phyloP scores from a whole-genome alignment of 2,797 vertebrate species.

The Propithecus deckenii region DNA sequence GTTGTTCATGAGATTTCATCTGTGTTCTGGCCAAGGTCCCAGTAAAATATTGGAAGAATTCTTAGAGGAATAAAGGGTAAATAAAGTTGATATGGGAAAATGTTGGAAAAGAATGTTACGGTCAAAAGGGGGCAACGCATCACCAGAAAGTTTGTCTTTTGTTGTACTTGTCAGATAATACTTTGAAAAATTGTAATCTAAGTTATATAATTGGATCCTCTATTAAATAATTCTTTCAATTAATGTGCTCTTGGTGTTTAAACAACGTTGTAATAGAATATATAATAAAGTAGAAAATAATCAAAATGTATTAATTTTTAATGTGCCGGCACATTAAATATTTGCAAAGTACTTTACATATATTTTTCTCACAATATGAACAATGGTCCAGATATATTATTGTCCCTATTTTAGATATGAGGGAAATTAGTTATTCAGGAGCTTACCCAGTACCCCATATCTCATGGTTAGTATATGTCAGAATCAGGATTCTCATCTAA shows the following conservation, averaged over 20 bases:
- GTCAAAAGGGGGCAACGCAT: not conserved
- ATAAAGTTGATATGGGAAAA: not conserved
- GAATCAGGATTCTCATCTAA: not conserved
- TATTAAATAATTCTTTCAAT: not conserved
- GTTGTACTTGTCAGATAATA: not conserved
- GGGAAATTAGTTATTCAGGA: not conserved
- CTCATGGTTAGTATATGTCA: not conserved
- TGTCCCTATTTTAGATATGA: not conserved
- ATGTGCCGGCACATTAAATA: not conserved
- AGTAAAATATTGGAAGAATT: not conserved
- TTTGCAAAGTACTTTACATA: not conserved
- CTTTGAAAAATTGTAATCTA: not conserved
- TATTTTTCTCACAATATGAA: not conserved
- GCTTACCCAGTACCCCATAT: not conserved
- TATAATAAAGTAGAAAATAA: not conserved
- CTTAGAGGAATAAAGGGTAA: not conserved
- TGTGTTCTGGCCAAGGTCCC: not conserved
- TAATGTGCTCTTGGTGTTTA: not conserved
- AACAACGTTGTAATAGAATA: not conserved
- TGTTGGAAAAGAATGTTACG: not conserved
- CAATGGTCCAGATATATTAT: not conserved
- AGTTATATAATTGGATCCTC: not conserved
- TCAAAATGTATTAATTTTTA: conserved; percentile 8
- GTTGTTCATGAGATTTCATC: not conserved
- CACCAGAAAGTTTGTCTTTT: not conserved